Percentiles rank a stretch among this genome's conserved stretches.
Evolutionary conservation across 2,797 vertebrate species (phyloP).

Genomic region (Poeciliopsis turneri): DNA sequence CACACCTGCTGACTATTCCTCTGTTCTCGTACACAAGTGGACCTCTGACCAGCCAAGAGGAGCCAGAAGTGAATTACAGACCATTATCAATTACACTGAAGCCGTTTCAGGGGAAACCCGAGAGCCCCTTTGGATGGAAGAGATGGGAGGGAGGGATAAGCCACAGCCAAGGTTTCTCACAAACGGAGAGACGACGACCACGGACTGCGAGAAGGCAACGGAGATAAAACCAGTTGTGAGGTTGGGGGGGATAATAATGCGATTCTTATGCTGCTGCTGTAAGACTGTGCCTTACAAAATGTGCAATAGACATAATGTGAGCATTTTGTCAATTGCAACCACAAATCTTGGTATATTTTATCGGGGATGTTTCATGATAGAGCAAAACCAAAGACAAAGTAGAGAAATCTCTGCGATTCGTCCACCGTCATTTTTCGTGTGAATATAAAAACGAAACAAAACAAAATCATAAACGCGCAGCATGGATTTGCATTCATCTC

Average conservation of each 20-base stretch:
- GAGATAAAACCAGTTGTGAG: slow-evolving; percentile 12
- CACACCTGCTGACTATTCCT: slow-evolving; percentile 42
- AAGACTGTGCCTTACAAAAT: not conserved
- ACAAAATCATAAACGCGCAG: not conserved
- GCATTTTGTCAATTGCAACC: not conserved
- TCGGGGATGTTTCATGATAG: not conserved
- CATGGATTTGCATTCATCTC: not conserved
- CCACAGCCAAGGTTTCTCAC: slow-evolving; percentile 24
- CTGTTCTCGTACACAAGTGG: slow-evolving; percentile 58
- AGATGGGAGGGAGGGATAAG: slow-evolving; percentile 37
- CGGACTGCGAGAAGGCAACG: slow-evolving; percentile 21
- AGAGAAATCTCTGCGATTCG: not conserved
- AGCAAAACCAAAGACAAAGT: not conserved
- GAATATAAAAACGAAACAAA: not conserved
- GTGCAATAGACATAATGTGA: not conserved
- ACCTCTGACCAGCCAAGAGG: slow-evolving; percentile 62
- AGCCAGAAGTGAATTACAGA: slow-evolving; percentile 70
- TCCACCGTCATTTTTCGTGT: not conserved
- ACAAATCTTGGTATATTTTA: not conserved
- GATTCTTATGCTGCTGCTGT: not conserved
- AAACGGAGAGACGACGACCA: slow-evolving; percentile 40
- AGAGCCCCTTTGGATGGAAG: slow-evolving; percentile 56
- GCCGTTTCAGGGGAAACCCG: slow-evolving; percentile 64
- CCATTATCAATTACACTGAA: slow-evolving; percentile 70
- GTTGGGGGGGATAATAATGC: not conserved